phyloP scores from a whole-genome alignment of 1,140 invertebrate species.

The Megathymus violae region DNA sequence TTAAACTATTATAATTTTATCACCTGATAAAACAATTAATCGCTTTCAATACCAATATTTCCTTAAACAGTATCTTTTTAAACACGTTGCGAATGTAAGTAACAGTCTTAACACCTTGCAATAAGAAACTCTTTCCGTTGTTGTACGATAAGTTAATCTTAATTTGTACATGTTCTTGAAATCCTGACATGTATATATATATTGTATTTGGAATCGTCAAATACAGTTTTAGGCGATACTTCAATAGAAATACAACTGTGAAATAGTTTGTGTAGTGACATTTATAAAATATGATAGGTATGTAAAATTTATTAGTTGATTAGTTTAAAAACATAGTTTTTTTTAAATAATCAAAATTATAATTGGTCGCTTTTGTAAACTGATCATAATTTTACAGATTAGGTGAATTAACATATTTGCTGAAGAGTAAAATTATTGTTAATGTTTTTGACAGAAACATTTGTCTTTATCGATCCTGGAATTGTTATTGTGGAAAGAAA shows the following conservation, averaged over 20 bases:
- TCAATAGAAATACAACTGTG: background rate
- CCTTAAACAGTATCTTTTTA: slow-evolving; percentile 1
- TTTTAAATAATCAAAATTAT: too few relatives aligned
- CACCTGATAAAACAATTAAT: slow-evolving; percentile 3
- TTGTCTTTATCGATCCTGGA: too few relatives aligned
- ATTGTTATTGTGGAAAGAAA: too few relatives aligned
- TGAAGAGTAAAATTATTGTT: too few relatives aligned
- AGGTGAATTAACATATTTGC: too few relatives aligned
- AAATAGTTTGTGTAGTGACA: background rate
- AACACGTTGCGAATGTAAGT: background rate
- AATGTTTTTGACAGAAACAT: too few relatives aligned
- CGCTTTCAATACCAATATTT: background rate
- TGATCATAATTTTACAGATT: too few relatives aligned
- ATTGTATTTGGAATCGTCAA: background rate
- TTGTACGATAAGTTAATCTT: slow-evolving; percentile 1
- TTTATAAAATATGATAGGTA: background rate
- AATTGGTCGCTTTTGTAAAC: too few relatives aligned
- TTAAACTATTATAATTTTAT: background rate
- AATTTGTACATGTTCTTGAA: background rate
- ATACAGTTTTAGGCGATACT: background rate
- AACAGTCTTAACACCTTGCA: background rate
- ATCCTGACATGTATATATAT: background rate
- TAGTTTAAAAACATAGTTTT: too few relatives aligned
- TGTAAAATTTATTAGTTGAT: background rate
- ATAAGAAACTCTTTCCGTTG: background rate